Evolutionary conservation across 2,888 invertebrate genomes (phyloP).

Genomic region (Drosophila emarginata): DNA sequence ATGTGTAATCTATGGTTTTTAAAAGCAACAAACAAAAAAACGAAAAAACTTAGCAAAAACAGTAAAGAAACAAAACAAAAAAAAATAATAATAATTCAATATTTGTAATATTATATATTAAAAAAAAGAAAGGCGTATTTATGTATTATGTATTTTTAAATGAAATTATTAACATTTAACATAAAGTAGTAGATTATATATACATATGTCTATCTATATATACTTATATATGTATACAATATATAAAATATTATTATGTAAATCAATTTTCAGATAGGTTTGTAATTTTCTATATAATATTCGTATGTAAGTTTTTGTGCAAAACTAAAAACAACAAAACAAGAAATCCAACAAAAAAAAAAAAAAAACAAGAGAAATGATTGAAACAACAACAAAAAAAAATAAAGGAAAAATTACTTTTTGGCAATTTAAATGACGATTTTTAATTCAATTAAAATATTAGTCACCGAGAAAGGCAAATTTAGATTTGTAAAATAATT

Average conservation of each 20-base stretch:
- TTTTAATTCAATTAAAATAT: background rate
- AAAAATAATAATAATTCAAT: constrained; percentile 14
- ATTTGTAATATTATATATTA: constrained; percentile 19
- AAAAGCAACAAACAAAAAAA: constrained; percentile 27
- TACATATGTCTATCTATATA: constrained; percentile 41
- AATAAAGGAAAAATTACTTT: constrained; percentile 56
- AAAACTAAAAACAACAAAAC: constrained; percentile 42
- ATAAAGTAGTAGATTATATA: constrained; percentile 32
- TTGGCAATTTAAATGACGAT: constrained; percentile 52
- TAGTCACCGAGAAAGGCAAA: too few species aligned
- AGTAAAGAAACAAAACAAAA: constrained; percentile 22
- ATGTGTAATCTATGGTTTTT: constrained; percentile 67
- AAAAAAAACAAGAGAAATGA: constrained; percentile 30
- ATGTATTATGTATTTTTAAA: constrained; percentile 74
- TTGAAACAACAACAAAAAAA: constrained; percentile 32
- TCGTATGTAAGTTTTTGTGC: constrained; percentile 54
- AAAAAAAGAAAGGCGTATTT: constrained; percentile 62
- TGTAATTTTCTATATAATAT: constrained; percentile 70
- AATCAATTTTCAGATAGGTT: constrained; percentile 64
- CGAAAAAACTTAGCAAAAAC: constrained; percentile 32
- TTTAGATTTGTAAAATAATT: too few species aligned
- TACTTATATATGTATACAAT: constrained; percentile 18
- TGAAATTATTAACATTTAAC: constrained; percentile 61
- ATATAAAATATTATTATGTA: constrained; percentile 34
- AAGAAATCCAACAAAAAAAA: constrained; percentile 43